These are phyloP conservation scores for Tachysurus fulvidraco DNA, from an alignment of 2,113 vertebrate genomes.

Conservation along the genomic window DNA sequence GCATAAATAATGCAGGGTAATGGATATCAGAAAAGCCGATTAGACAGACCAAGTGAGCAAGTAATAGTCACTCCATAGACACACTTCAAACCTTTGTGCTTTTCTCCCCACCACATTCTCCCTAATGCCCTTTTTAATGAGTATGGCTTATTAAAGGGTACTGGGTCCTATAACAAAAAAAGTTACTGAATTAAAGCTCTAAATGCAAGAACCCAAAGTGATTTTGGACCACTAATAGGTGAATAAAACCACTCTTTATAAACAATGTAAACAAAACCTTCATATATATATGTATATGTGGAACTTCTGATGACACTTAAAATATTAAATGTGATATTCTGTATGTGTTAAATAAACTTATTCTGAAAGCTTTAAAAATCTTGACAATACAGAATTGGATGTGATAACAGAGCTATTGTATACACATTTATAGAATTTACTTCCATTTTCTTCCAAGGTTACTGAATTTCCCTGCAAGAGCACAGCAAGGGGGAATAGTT, in stretches of 20 bases:
- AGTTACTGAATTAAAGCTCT: background rate
- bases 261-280: slow-evolving; percentile 11
- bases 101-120: background rate
- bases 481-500: slow-evolving; percentile 21
- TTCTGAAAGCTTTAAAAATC: background rate
- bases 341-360: background rate
- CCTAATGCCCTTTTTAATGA: background rate
- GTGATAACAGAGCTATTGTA: slow-evolving; percentile 10
- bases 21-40: slow-evolving; percentile 69
- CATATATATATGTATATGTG: too few species aligned
- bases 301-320: background rate
- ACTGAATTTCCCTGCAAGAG: slow-evolving; percentile 19
- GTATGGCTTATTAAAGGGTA: background rate
- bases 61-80: slow-evolving; percentile 52
- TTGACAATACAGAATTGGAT: background rate
- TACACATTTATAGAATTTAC: background rate
- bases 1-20: slow-evolving; percentile 76
- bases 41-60: slow-evolving; percentile 63
- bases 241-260: background rate
- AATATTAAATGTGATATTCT: background rate
- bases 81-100: slow-evolving; percentile 29
- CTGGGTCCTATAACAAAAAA: background rate
- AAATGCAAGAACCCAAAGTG: background rate
- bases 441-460: background rate
- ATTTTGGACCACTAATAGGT: background rate